Evolutionary conservation across 1,140 invertebrate species (phyloP).

Genomic region (Drosophila pachea): DNA sequence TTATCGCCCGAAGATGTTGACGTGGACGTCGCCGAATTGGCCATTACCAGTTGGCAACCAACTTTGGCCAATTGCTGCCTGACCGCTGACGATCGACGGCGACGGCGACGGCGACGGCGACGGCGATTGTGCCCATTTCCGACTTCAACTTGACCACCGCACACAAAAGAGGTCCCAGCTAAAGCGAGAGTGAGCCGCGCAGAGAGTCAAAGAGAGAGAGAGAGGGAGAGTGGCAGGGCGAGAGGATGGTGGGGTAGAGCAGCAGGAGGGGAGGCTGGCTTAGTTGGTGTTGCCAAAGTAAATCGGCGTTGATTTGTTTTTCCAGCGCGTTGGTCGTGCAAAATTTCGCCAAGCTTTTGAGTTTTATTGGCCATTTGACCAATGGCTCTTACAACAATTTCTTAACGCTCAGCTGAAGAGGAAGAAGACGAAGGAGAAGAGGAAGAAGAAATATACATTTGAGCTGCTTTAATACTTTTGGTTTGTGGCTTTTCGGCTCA

Average conservation of each 20-base stretch:
- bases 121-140: constrained; percentile 67
- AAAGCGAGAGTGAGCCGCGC: constrained; percentile 30
- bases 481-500: too few relatives aligned
- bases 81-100: constrained; percentile 53
- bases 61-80: constrained; percentile 38
- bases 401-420: neutral
- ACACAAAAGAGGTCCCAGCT: constrained; percentile 10
- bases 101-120: too few relatives aligned
- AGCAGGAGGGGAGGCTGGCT: too few relatives aligned
- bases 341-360: constrained; percentile 60
- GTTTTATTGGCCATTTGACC: constrained; percentile 39
- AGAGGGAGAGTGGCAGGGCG: neutral
- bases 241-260: too few relatives aligned
- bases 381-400: constrained; percentile 19
- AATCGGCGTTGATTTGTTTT: constrained; percentile 66
- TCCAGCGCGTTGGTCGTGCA: constrained; percentile 59
- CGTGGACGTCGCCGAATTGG: constrained; percentile 39
- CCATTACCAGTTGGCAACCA: constrained; percentile 26
- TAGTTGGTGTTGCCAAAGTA: constrained; percentile 57
- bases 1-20: constrained; percentile 68
- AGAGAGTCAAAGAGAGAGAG: neutral
- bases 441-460: too few relatives aligned
- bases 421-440: neutral
- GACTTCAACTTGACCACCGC: constrained; percentile 69
- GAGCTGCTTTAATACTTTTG: too few relatives aligned